These are phyloP conservation scores for Rafetus swinhoei DNA, from an alignment of 2,113 vertebrate genomes.

Conservation along the genomic window DNA sequence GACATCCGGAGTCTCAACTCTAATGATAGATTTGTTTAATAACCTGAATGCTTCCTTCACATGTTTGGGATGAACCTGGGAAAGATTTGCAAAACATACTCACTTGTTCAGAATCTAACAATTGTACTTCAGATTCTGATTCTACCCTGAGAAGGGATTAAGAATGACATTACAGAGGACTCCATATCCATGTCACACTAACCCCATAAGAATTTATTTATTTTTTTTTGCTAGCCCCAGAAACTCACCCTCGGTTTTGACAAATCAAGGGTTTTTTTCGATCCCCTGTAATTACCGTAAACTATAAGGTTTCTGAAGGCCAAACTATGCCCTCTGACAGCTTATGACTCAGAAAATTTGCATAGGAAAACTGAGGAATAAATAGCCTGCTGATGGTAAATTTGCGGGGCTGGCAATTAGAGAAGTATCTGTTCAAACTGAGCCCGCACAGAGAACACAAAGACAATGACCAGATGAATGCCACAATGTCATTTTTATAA, in stretches of 20 bases:
- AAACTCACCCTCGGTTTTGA: neutral
- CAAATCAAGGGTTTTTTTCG: neutral
- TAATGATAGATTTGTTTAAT: conserved; percentile 97
- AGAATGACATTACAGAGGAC: neutral
- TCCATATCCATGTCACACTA: neutral
- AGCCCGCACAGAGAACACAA: conserved; percentile 8
- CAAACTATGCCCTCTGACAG: neutral
- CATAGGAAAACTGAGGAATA: neutral
- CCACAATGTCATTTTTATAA: neutral
- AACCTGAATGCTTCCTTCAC: conserved; percentile 98
- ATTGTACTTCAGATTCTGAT: neutral
- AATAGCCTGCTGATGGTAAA: neutral
- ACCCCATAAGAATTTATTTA: too few species aligned
- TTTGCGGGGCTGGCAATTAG: neutral
- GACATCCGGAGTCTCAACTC: conserved; percentile 97
- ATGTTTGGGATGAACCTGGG: conserved; percentile 96
- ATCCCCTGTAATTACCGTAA: neutral
- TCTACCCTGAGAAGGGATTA: neutral
- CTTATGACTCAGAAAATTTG: neutral
- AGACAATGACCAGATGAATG: neutral
- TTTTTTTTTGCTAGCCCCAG: neutral
- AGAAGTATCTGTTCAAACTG: conserved; percentile 7
- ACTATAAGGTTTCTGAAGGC: neutral
- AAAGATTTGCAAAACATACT: neutral
- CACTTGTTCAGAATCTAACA: neutral